Evolutionary conservation across 2,888 invertebrate genomes (phyloP).

Genomic region (Drosophila yooni): DNA sequence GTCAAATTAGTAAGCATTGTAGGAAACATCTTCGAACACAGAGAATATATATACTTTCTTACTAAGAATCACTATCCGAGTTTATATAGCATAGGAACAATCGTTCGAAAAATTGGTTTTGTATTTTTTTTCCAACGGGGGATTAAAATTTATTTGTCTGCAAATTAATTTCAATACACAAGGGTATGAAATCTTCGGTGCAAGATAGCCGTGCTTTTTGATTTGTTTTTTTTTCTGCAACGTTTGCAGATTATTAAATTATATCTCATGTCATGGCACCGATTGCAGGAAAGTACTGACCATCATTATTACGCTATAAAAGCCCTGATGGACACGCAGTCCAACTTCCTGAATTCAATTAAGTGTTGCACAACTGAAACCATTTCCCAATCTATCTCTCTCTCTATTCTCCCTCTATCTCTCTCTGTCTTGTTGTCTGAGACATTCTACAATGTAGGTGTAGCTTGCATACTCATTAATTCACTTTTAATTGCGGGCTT

Average conservation of each 20-base stretch:
- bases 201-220: neutral
- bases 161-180: neutral
- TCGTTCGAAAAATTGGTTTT: neutral
- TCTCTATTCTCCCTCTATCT: neutral
- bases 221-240: conserved; percentile 11
- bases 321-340: conserved; percentile 48
- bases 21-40: neutral
- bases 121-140: neutral
- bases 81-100: neutral
- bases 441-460: neutral
- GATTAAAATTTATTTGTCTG: neutral
- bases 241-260: conserved; percentile 74
- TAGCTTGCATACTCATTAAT: conserved; percentile 55
- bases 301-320: conserved; percentile 81
- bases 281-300: conserved; percentile 59
- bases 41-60: neutral
- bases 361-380: neutral
- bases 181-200: neutral
- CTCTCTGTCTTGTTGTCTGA: neutral
- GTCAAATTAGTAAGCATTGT: neutral
- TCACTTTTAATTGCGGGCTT: conserved; percentile 73
- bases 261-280: conserved; percentile 57
- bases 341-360: neutral
- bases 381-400: neutral
- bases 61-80: neutral